phyloP scores from a whole-genome alignment of 2,797 vertebrate genomes.

The Pangasius macronema region DNA sequence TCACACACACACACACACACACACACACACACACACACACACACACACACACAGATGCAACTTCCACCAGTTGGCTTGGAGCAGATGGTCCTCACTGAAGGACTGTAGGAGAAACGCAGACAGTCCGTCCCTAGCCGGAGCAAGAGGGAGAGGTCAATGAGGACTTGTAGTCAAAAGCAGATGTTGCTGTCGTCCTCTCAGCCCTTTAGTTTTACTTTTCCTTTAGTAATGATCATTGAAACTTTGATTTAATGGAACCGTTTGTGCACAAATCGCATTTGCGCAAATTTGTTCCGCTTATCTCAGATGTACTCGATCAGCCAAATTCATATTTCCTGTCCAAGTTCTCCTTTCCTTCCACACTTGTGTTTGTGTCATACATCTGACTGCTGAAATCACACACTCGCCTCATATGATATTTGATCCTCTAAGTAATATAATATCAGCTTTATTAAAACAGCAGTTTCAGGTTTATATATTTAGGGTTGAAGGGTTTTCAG shows the following conservation, averaged over 20 bases:
- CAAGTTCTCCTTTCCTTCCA: neutral
- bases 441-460: neutral
- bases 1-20: neutral
- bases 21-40: neutral
- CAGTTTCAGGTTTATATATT: too few relatives aligned
- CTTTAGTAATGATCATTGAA: neutral
- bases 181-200: conserved; percentile 36
- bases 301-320: neutral
- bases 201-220: conserved; percentile 25
- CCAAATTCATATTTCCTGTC: neutral
- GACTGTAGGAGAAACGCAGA: conserved; percentile 60
- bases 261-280: neutral
- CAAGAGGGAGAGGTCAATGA: conserved; percentile 29
- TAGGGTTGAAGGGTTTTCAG: neutral
- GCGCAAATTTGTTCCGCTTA: neutral
- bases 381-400: neutral
- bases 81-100: conserved; percentile 71
- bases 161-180: conserved; percentile 32
- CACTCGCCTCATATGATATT: neutral
- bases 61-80: conserved; percentile 57
- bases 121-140: conserved; percentile 62
- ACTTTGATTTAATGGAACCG: neutral
- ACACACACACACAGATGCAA: conserved; percentile 46
- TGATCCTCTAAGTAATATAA: neutral
- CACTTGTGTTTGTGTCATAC: neutral